phyloP scores from a whole-genome alignment of 2,888 invertebrate species.

The Magallana nippona region DNA sequence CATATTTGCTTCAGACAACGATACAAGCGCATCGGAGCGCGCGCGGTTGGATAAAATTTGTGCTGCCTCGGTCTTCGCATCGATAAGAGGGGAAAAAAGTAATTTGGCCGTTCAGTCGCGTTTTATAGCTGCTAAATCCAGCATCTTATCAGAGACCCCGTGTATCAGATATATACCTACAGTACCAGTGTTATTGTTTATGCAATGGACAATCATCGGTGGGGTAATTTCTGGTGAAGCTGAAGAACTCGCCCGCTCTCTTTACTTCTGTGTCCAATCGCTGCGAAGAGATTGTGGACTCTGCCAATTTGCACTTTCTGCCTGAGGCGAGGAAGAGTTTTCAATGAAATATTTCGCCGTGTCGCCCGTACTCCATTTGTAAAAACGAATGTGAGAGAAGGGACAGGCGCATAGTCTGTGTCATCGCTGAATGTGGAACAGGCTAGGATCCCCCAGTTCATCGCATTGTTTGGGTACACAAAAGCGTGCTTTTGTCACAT shows the following conservation, averaged over 20 bases:
- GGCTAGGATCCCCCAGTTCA: conserved; percentile 25
- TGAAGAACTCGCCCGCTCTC: neutral
- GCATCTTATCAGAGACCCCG: neutral
- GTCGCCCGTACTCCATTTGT: conserved; percentile 24
- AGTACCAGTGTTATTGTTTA: conserved; percentile 20
- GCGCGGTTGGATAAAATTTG: conserved; percentile 43
- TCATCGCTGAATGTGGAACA: neutral
- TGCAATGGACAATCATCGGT: conserved; percentile 19
- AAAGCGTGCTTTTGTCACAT: conserved; percentile 33
- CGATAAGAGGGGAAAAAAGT: conserved; percentile 16
- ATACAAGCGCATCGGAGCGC: conserved; percentile 22
- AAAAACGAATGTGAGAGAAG: conserved; percentile 10
- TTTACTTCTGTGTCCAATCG: neutral
- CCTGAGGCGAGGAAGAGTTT: conserved; percentile 10
- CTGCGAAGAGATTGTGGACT: conserved; percentile 10
- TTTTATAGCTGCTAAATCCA: conserved; percentile 39
- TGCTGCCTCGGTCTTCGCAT: conserved; percentile 24
- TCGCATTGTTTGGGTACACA: conserved; percentile 37
- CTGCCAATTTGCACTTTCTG: conserved; percentile 16
- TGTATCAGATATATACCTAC: conserved; percentile 7
- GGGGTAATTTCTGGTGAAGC: neutral
- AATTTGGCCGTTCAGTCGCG: conserved; percentile 36
- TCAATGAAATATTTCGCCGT: conserved; percentile 23
- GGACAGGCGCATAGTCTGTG: conserved; percentile 1
- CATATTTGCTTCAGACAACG: neutral